phyloP scores from a whole-genome alignment of 2,797 vertebrate species.

The Phrynocephalus guinanensis region DNA sequence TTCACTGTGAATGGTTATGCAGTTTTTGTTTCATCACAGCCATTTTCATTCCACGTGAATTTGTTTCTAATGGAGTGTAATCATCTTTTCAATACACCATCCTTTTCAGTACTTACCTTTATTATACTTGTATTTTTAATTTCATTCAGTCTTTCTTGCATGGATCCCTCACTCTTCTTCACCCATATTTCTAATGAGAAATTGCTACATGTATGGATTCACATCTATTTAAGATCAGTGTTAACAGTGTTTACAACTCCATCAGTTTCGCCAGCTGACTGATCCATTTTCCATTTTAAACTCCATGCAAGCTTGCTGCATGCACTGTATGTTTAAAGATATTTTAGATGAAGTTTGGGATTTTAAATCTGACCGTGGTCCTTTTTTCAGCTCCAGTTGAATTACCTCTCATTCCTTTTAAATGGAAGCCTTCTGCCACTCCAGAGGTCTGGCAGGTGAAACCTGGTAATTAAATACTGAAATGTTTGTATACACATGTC shows the following conservation, averaged over 20 bases:
- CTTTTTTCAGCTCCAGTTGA: constrained; percentile 80
- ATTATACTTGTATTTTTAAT: constrained; percentile 53
- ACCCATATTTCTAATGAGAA: constrained; percentile 25
- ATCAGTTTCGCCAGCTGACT: constrained; percentile 50
- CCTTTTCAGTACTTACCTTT: constrained; percentile 56
- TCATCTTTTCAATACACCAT: constrained; percentile 45
- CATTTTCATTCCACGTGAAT: constrained; percentile 65
- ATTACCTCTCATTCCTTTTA: constrained; percentile 68
- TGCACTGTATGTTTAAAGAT: constrained; percentile 60
- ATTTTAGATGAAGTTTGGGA: constrained; percentile 50
- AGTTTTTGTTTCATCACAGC: constrained; percentile 69
- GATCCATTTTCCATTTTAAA: constrained; percentile 47
- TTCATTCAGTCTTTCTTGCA: constrained; percentile 32
- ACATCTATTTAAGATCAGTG: constrained; percentile 40
- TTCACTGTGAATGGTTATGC: constrained; percentile 65
- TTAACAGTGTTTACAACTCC: constrained; percentile 44
- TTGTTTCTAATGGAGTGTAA: constrained; percentile 63
- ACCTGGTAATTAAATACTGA: constrained; percentile 74
- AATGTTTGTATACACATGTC: constrained; percentile 32
- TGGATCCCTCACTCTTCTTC: constrained; percentile 18
- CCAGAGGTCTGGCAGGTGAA: constrained; percentile 70
- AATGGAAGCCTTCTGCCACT: constrained; percentile 71
- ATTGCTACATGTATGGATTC: neutral
- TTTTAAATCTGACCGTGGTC: constrained; percentile 66
- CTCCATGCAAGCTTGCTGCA: constrained; percentile 45